Conservation (phyloP, 2,113 vertebrate genomes). For the Oreochromis niloticus region DNA sequence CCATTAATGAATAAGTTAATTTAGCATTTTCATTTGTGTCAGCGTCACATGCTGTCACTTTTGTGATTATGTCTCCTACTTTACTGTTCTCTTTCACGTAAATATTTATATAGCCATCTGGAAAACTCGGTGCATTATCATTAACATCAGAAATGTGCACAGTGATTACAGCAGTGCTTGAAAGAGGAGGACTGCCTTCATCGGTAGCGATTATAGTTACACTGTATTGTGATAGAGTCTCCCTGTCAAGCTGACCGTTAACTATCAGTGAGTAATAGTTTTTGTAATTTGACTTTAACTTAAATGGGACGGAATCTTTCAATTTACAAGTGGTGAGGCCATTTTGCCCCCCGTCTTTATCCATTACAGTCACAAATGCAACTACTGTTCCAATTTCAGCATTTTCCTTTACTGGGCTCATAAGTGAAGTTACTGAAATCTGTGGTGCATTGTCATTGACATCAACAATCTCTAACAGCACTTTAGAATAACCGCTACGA, state of each 20-base stretch:
- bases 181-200: slow-evolving; percentile 76
- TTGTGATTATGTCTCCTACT: slow-evolving; percentile 69
- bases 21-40: slow-evolving; percentile 76
- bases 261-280: slow-evolving; percentile 81
- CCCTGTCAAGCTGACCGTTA: slow-evolving; percentile 74
- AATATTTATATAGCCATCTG: slow-evolving; percentile 55
- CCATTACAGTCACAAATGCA: slow-evolving; percentile 77
- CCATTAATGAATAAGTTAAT: slow-evolving; percentile 73
- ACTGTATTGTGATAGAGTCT: slow-evolving; percentile 72
- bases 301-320: slow-evolving; percentile 70
- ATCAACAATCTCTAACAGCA: slow-evolving; percentile 81
- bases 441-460: slow-evolving; percentile 84
- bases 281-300: slow-evolving; percentile 79
- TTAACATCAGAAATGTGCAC: slow-evolving; percentile 83
- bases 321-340: slow-evolving; percentile 73
- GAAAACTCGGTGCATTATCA: slow-evolving; percentile 81
- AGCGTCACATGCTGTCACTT: slow-evolving; percentile 72
- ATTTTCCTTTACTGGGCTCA: slow-evolving; percentile 75
- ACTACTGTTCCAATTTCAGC: slow-evolving; percentile 75
- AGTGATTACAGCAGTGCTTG: slow-evolving; percentile 59
- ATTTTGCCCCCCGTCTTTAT: slow-evolving; percentile 78
- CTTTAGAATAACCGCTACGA: slow-evolving; percentile 65
- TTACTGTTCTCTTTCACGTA: slow-evolving; percentile 81
- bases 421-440: slow-evolving; percentile 75
- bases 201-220: slow-evolving; percentile 76